Evolutionary conservation across 2,888 invertebrate genomes (phyloP).

Genomic region (Dryococelus australis): DNA sequence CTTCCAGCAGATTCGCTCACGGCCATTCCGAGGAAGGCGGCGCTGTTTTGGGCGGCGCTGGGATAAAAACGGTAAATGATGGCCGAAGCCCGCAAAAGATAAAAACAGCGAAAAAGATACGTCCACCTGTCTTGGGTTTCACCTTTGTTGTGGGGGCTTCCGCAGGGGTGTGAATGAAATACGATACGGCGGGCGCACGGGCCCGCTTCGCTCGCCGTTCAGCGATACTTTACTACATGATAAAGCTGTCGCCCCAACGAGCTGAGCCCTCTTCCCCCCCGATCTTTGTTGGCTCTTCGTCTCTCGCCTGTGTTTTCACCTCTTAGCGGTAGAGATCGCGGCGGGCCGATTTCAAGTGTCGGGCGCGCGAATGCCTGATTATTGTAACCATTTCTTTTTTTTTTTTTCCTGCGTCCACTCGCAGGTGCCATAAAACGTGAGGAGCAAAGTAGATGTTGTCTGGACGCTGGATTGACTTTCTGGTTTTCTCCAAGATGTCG

Average conservation of each 20-base stretch:
- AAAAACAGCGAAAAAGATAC: too few species aligned
- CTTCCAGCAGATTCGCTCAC: too few species aligned
- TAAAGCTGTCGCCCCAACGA: background rate
- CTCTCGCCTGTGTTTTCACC: background rate
- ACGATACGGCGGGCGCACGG: background rate
- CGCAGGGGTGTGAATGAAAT: background rate
- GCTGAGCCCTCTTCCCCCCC: background rate
- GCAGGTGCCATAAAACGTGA: too few species aligned
- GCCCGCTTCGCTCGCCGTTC: background rate
- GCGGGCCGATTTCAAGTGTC: background rate
- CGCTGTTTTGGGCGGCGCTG: too few species aligned
- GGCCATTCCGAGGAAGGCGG: too few species aligned
- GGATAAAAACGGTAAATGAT: too few species aligned
- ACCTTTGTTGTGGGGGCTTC: background rate
- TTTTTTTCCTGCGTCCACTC: too few species aligned
- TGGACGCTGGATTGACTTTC: too few species aligned
- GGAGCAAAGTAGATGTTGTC: too few species aligned
- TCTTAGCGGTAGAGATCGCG: background rate
- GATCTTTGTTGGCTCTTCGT: background rate
- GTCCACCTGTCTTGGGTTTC: background rate
- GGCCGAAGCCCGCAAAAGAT: too few species aligned
- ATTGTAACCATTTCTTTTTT: too few species aligned
- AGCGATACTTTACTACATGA: background rate
- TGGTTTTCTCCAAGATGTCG: too few species aligned
- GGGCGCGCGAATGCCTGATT: background rate